These are phyloP conservation scores for Sinohyriopsis cumingii DNA, from an alignment of 2,888 invertebrate species.

Conservation along the genomic window DNA sequence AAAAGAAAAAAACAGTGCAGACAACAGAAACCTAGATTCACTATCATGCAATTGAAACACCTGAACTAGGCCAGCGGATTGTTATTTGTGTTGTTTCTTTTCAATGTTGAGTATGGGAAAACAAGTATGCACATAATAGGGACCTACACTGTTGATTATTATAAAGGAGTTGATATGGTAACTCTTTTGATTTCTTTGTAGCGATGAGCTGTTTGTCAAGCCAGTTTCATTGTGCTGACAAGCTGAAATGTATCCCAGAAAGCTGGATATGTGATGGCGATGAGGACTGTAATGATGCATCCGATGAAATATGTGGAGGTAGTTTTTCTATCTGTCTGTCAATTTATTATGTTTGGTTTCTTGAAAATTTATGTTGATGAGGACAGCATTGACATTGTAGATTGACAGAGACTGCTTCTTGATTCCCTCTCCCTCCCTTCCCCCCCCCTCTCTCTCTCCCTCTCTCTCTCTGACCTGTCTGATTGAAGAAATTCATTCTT, in stretches of 20 bases:
- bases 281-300: conserved; percentile 42
- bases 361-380: not conserved
- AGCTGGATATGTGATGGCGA: conserved; percentile 53
- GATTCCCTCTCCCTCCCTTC: no score
- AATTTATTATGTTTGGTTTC: not conserved
- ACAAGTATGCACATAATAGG: no score
- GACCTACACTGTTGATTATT: not conserved
- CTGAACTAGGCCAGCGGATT: no score
- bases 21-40: no score
- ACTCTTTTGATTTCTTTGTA: conserved; percentile 7
- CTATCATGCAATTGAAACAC: no score
- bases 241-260: conserved; percentile 38
- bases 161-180: not conserved
- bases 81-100: no score
- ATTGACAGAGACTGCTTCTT: conserved; percentile 1
- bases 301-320: conserved; percentile 38
- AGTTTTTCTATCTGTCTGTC: not conserved
- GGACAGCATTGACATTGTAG: not conserved
- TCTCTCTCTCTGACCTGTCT: no score
- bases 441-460: no score
- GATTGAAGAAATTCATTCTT: no score
- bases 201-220: conserved; percentile 71
- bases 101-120: no score
- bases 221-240: conserved; percentile 74
- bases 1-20: no score